Evolutionary conservation across 2,113 vertebrate species (phyloP), one percentile per base, ranked within the genome.

Genomic region (Nothobranchius furzeri): DNA sequence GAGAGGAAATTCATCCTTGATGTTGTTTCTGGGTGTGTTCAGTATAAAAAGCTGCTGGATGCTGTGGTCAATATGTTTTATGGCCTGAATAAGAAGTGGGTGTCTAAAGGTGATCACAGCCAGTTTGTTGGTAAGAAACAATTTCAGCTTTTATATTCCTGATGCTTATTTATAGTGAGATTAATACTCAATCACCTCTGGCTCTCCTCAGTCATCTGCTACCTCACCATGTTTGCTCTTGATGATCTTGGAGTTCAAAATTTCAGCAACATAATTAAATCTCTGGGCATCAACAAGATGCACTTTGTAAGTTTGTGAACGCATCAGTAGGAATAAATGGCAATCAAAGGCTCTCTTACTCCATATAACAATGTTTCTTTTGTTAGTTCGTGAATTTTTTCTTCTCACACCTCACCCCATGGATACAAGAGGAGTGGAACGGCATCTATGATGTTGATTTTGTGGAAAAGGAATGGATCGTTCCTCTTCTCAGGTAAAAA

Each of bases 341-440:
- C 5, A 14, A 56, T 64, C 2, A 12, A 12, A 9, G 14, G 3
- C 17, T 52, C 4, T 9, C 0, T n/a, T 35, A 13, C 17, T 24
- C 7, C 48, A 13, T 73, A 45, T 42, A 51, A 67, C 13, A 52
- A 12, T 62, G 3, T 30, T 37, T 85, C n/a, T 66, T 65, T 50
- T 2, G 42, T 84, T 75, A 98, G 97, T 98, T 99, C 89, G 92
- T 98, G 61, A 85, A 86, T 52, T 98, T 98, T 89, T 93, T 98
- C 89, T 95, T 98, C 37, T 49, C 84, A 48, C 85, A 96, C 85
- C 92, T 98, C 64, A 92, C 82, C 67, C 95, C 94, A 0, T 96
- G 94, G 95, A 94, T 99, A 83, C 94, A 92, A 86, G 91, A 93
- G 0, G 93, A 96, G 81, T 98, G 96, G 97, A 96, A 92, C 90